A percentile compares a stretch with the other conserved stretches of the same genome.
Evolutionary conservation across 2,888 invertebrate genomes (phyloP).

Genomic region (Drosophila crucigera): DNA sequence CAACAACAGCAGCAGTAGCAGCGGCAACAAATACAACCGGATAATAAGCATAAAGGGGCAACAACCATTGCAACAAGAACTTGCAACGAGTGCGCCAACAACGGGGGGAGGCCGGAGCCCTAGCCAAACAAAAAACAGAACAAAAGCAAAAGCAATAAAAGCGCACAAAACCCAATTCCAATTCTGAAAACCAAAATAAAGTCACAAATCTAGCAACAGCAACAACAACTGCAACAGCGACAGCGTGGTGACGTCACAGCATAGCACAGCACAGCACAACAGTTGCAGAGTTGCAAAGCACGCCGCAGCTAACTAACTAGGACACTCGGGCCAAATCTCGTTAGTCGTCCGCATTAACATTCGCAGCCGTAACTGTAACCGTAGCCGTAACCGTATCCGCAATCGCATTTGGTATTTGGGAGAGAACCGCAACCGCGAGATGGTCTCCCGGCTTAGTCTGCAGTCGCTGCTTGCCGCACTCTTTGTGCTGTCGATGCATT

Average conservation of each 20-base stretch:
- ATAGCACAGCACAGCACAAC: slow-evolving; percentile 36
- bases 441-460: slow-evolving; percentile 58
- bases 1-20: slow-evolving; percentile 30
- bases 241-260: slow-evolving; percentile 61
- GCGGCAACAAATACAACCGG: slow-evolving; percentile 56
- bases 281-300: slow-evolving; percentile 38
- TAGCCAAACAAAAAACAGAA: slow-evolving; percentile 2
- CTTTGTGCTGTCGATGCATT: slow-evolving; percentile 77
- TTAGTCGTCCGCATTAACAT: slow-evolving; percentile 20
- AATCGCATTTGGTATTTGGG: slow-evolving; percentile 23
- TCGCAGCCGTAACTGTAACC: slow-evolving; percentile 16
- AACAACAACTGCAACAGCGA: slow-evolving; percentile 6
- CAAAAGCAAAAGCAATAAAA: slow-evolving; percentile 10
- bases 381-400: slow-evolving; percentile 12
- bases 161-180: slow-evolving; percentile 5
- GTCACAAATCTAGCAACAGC: slow-evolving; percentile 11
- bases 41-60: slow-evolving; percentile 59
- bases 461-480: slow-evolving; percentile 61
- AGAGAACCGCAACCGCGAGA: slow-evolving; percentile 47
- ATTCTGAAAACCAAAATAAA: slow-evolving; percentile 21
- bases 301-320: slow-evolving; percentile 52
- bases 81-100: slow-evolving; percentile 20
- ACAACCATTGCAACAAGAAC: slow-evolving; percentile 21
- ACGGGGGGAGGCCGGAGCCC: slow-evolving; percentile 22
- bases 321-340: slow-evolving; percentile 54